Evolutionary conservation across 2,888 invertebrate genomes (phyloP), one percentile per base, ranked within the genome.

Genomic region (Selenia dentaria): DNA sequence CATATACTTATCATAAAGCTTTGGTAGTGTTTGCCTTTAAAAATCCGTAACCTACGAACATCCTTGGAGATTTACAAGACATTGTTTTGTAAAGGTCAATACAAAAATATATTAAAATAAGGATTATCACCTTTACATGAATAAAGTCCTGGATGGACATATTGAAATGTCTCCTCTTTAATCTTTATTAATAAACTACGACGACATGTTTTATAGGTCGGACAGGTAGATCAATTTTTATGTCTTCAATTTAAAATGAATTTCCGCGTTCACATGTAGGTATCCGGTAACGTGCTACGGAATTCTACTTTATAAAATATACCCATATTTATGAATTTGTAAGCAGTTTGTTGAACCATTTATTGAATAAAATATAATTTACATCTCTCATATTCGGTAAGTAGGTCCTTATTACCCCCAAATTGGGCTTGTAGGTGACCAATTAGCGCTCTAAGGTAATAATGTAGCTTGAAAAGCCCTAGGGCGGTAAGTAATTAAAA

Each of bases 221-320:
- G 54, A 58, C 62, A 57, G 59, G 63, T 61, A 62, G 59, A 63
- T 69, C 64, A 59, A 59, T 69, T 70, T 70, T 69, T 67, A 67
- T 60, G 54, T 46, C 59, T 59, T 57, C 61, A 61, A 49, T 58
- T 60, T 52, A 50, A 57, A 53, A 35, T 34, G 51, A 56, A 57
- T 54, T 59, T 62, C 64, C 60, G 59, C 53, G 57, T 53, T 54
- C 59, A 50, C 34, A 56, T 51, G 37, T 46, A 65, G 63, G 37
- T 46, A 47, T 51, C 45, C 36, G 51, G 53, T 39, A 41, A 18
- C 36, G 8, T 43, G 39, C 22, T 48, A 40, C 18, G 42, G 42
- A 52, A 35, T 42, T 31, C 22, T 43, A 49, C 20, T 40, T 41
- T 22, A 22, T 22, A 22, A 20, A 40, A 3, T 25, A 11, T 10